Base-by-base conservation (phyloP, 2,797 vertebrate species). In the Hylomyscus alleni region DNA sequence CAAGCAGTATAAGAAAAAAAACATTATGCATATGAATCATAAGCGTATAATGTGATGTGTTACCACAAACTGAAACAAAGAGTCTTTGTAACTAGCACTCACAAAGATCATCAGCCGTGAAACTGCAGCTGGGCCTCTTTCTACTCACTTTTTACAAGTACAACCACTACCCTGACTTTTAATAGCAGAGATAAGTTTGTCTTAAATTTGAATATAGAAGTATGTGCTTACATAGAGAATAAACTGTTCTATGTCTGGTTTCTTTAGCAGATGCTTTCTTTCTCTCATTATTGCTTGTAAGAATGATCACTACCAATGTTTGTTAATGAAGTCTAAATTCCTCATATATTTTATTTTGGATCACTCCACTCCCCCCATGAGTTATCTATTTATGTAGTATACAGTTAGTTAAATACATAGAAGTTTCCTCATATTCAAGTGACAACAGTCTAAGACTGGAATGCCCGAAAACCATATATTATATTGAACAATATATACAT, bases 261-360 rank as follows among this genome's bases (percentile, higher is more conserved):
- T 94, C 44, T 91, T 91, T 96, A 47, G 87, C 56, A 40, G 31
- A 34, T 82, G n/a, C 17, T 95, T 95, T 95, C 69, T 81, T 81
- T 62, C 78, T 56, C 13, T 80, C 13, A n/a, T 11, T 88, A 37
- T 84, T 69, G 73, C 50, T 90, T 87, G 82, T 37, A 77, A 83
- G 31, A 89, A 52, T 83, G 24, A 34, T 58, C 19, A 20, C 2
- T 44, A 44, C 44, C 4, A 15, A 31, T 37, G 1, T 84, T 8
- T 84, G 34, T 88, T 58, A 22, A 72, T 44, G 34, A 34, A 60
- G 20, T 58, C 86, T 92, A 47, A 85, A 56, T 29, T 19, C 56
- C 7, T 80, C 2, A 1, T 80, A 13, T 69, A 58, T 92, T 95
- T 80, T 94, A 50, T 77, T 95, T 91, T 73, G 65, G 13, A 24